phyloP scores from a whole-genome alignment of 2,888 invertebrate species.

The Thera britannica region DNA sequence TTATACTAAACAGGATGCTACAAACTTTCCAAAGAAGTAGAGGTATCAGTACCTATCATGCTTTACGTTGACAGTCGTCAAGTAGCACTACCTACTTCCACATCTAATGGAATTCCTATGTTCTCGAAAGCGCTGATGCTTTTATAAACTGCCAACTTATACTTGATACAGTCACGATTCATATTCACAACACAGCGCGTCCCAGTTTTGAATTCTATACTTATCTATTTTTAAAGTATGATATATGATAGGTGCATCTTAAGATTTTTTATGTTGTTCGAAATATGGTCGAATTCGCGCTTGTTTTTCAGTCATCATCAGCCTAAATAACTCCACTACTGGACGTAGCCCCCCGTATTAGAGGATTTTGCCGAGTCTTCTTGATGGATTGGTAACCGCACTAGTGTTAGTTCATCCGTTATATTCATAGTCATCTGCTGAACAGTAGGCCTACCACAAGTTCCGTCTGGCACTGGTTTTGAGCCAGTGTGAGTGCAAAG shows the following conservation, averaged over 20 bases:
- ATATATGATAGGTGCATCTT: background rate
- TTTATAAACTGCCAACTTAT: slow-evolving; percentile 38
- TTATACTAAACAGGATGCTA: background rate
- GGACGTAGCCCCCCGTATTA: no score
- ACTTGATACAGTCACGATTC: slow-evolving; percentile 13
- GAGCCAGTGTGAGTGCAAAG: no score
- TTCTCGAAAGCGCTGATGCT: slow-evolving; percentile 54
- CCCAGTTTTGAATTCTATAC: slow-evolving; percentile 2
- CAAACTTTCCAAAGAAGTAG: slow-evolving; percentile 4
- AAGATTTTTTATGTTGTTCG: background rate
- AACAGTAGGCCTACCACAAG: no score
- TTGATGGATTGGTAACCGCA: no score
- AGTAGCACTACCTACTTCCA: slow-evolving; percentile 52
- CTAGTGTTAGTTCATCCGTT: no score
- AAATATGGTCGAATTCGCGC: background rate
- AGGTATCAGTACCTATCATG: slow-evolving; percentile 69
- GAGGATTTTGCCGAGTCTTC: no score
- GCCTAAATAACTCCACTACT: no score
- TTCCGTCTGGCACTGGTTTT: no score
- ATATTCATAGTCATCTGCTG: no score
- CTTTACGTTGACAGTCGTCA: slow-evolving; percentile 64
- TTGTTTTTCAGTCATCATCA: background rate
- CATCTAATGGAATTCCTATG: slow-evolving; percentile 79
- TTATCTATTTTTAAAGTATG: background rate
- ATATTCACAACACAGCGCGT: slow-evolving; percentile 6